Evolutionary conservation across 2,797 vertebrate genomes (phyloP), one percentile per base, ranked within the genome.

Genomic region (Dermochelys coriacea): DNA sequence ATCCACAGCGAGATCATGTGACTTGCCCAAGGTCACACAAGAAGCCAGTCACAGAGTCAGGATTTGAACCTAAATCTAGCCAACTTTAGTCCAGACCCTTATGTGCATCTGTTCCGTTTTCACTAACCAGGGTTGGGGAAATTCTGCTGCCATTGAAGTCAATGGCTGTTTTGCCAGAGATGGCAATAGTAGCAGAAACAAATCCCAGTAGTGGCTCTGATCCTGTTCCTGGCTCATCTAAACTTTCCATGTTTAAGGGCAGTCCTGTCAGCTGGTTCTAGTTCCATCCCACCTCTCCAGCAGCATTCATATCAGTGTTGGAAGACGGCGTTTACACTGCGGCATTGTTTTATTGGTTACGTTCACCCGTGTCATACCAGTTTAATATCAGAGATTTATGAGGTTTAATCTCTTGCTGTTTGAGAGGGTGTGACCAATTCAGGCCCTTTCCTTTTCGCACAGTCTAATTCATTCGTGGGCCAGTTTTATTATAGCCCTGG

Each of bases 341-440:
- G 1, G 2, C 49, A 49, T 71, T 80, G 80, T 91, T 84, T 31
- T 47, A n/a, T 84, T 41, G n/a, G 25, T 29, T 86, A 0, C 0
- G 82, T 47, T 94, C 92, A 94, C 50, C 91, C 86, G 29, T 93
- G 97, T 96, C 91, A 82, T 96, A 82, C 93, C 0, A 27, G 81
- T 95, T 96, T 95, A 95, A 96, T 95, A 96, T 52, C 6, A 77
- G 92, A 96, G 95, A 97, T 97, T 95, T 96, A 96, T 52, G 91
- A 41, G 37, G 37, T 88, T 84, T 88, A 93, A 95, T 95, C 94
- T 87, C 0, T 0, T 23, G 57, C 0, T 18, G 51, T 51, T 86
- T 78, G 80, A 88, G 41, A 74, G 50, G 49, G 54, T 68, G 84
- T 34, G 61, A 93, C 88, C 90, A 78, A 86, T 21, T 41, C 2